phyloP scores from a whole-genome alignment of 2,888 invertebrate genomes.

The Brenthis hecate region DNA sequence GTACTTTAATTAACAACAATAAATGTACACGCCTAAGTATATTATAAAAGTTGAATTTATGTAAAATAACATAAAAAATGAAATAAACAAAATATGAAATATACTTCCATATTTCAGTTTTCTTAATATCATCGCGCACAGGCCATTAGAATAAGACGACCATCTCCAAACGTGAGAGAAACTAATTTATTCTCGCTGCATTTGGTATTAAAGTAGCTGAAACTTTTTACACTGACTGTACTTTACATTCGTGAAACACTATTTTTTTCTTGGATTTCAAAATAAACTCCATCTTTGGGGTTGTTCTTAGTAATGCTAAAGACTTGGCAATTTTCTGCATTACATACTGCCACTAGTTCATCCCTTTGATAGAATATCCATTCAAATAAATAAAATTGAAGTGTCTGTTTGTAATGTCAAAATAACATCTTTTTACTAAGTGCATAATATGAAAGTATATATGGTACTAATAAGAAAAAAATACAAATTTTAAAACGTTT shows the following conservation, averaged over 20 bases:
- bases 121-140: background rate
- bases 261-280: conserved; percentile 14
- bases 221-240: conserved; percentile 21
- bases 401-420: too few species aligned
- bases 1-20: too few species aligned
- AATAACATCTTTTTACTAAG: too few species aligned
- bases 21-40: too few species aligned
- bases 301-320: too few species aligned
- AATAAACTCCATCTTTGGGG: background rate
- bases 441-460: too few species aligned
- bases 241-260: background rate
- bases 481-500: too few species aligned
- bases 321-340: too few species aligned
- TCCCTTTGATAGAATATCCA: too few species aligned
- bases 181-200: conserved; percentile 23
- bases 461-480: too few species aligned
- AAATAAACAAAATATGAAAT: background rate
- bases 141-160: conserved; percentile 18
- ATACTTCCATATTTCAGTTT: conserved; percentile 12
- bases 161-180: conserved; percentile 19
- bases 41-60: background rate
- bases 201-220: conserved; percentile 19
- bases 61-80: conserved; percentile 3
- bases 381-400: too few species aligned
- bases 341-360: too few species aligned